Base-by-base conservation (phyloP, 2,888 invertebrate species). In the Rhynchonema sp. region DNA sequence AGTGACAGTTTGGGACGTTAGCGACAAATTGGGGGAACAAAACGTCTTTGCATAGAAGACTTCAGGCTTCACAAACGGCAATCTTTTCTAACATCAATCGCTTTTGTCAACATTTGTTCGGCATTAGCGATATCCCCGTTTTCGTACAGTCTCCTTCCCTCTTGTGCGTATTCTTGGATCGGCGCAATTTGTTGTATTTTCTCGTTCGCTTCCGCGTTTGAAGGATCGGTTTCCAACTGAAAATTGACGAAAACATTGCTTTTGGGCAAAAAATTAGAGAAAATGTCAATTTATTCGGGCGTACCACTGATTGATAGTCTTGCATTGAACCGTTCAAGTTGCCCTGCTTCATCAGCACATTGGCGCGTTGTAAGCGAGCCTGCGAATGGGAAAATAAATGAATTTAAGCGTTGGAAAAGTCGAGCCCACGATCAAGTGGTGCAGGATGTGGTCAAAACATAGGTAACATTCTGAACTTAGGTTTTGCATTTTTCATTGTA, bases 311-410 rank as follows among this genome's bases (percentile, higher is more conserved):
- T 66, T 82, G 79, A 74, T 84, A 88, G 74, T 94, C 92, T 58
- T 80, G 77, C 68, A 84, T 82, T 1, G 96, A 91, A 62, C 83
- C 81, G 59, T 83, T 81, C 66, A 89, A 83, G 65, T 86, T 82
- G 0, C 87, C 94, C 73, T 73, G 78, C 67, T 96, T 96, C 68
- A 96, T 79, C 72, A 87, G 82, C 61, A 96, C 84, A 69, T 83
- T 84, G 30, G 87, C 96, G 66, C 89, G 79, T 73, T 90, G 89
- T 57, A 83, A 70, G 54, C 83, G 72, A 65, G 82, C 81, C 82
- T 82, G 68, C 2, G 30, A 63, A 49, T 54, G 58, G 23, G 22
- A 38, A 57, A n/a, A n/a, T n/a, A n/a, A n/a, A n/a, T n/a, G n/a
- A n/a, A n/a, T n/a, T n/a, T n/a, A n/a, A n/a, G n/a, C n/a, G n/a